Evolutionary conservation across 2,888 invertebrate species (phyloP).

Genomic region (Gisinianus flammeolus): DNA sequence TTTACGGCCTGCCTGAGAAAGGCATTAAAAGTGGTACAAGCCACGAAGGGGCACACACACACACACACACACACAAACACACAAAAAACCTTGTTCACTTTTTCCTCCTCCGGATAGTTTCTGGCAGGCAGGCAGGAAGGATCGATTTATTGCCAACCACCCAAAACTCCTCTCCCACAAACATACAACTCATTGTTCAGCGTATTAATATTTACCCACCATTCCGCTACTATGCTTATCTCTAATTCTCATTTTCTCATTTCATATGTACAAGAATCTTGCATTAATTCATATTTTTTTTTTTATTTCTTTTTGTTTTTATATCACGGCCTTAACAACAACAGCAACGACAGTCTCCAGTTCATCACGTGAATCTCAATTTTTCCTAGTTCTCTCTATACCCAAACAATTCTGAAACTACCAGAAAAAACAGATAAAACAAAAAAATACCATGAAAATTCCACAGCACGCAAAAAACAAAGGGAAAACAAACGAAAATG

Average conservation of each 20-base stretch:
- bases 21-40: slow-evolving; percentile 41
- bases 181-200: background rate
- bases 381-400: too few relatives aligned
- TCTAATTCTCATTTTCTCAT: background rate
- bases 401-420: too few relatives aligned
- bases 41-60: slow-evolving; percentile 47
- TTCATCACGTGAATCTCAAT: too few relatives aligned
- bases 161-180: background rate
- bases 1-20: slow-evolving; percentile 1
- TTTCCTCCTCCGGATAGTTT: too few relatives aligned
- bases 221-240: background rate
- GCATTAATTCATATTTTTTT: too few relatives aligned
- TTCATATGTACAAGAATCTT: background rate
- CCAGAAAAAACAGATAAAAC: too few relatives aligned
- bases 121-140: too few relatives aligned
- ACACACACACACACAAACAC: too few relatives aligned
- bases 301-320: background rate
- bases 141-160: slow-evolving; percentile 12
- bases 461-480: too few relatives aligned
- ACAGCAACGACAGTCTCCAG: background rate
- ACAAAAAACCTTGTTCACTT: slow-evolving; percentile 27
- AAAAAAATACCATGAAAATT: too few relatives aligned
- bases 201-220: background rate
- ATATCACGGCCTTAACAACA: background rate
- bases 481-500: too few relatives aligned